phyloP scores from a whole-genome alignment of 2,888 invertebrate species.

The Acleris sparsana region DNA sequence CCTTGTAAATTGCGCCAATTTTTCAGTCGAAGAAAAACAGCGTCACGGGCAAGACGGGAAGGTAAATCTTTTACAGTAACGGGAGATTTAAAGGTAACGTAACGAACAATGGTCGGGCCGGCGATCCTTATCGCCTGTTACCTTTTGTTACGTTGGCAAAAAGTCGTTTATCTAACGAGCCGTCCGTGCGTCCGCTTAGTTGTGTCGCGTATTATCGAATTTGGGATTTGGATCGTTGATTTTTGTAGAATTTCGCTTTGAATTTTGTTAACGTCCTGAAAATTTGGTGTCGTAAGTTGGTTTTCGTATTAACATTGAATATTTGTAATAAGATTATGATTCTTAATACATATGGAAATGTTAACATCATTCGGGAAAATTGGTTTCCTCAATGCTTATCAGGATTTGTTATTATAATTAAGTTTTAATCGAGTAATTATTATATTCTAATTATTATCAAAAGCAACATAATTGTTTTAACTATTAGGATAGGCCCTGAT shows the following conservation, averaged over 20 bases:
- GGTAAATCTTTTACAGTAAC: constrained; percentile 37
- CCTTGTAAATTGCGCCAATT: constrained; percentile 29
- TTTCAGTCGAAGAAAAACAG: constrained; percentile 36
- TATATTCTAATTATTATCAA: too few relatives aligned
- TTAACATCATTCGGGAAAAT: too few relatives aligned
- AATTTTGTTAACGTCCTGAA: too few relatives aligned
- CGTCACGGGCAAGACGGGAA: constrained; percentile 30
- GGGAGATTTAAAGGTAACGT: constrained; percentile 43
- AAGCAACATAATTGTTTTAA: too few relatives aligned
- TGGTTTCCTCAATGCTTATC: too few relatives aligned
- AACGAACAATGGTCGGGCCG: constrained; percentile 43
- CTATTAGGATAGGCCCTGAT: too few relatives aligned
- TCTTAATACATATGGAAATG: too few relatives aligned
- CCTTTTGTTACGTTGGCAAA: constrained; percentile 45
- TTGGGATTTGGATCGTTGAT: constrained; percentile 6
- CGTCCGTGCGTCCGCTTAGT: constrained; percentile 32
- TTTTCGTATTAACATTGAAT: too few relatives aligned
- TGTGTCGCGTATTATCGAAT: constrained; percentile 27
- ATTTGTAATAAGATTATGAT: too few relatives aligned
- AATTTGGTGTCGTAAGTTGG: too few relatives aligned
- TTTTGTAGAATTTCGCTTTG: constrained; percentile 1
- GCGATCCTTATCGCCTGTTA: constrained; percentile 44
- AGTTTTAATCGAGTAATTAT: too few relatives aligned
- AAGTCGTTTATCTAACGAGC: constrained; percentile 41
- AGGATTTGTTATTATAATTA: too few relatives aligned